phyloP scores from a whole-genome alignment of 1,140 invertebrate species.

The Oreohelix idahoensis region DNA sequence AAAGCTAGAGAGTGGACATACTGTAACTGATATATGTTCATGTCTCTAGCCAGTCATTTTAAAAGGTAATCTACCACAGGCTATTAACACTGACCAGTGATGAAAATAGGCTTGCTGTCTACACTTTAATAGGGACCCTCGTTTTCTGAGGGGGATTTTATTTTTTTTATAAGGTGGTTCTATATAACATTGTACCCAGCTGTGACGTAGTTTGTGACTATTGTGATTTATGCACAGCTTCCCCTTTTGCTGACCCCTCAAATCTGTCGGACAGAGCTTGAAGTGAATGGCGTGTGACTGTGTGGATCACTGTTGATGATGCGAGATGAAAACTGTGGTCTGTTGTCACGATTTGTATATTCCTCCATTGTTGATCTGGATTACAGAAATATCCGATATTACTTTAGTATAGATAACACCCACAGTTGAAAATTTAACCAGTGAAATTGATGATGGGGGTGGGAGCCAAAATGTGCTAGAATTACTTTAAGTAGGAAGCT shows the following conservation, averaged over 20 bases:
- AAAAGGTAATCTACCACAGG: not conserved
- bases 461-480: too few relatives aligned
- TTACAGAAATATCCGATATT: too few relatives aligned
- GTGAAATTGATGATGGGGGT: too few relatives aligned
- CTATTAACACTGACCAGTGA: not conserved
- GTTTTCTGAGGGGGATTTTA: not conserved
- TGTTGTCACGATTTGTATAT: too few relatives aligned
- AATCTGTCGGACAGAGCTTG: slow-evolving; percentile 40
- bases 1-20: not conserved
- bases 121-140: not conserved
- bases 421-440: too few relatives aligned
- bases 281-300: not conserved
- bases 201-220: slow-evolving; percentile 32
- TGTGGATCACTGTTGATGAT: not conserved
- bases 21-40: not conserved
- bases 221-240: slow-evolving; percentile 20
- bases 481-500: too few relatives aligned
- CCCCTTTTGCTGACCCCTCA: slow-evolving; percentile 35
- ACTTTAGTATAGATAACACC: too few relatives aligned
- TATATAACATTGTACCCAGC: slow-evolving; percentile 15
- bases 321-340: too few relatives aligned
- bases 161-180: not conserved
- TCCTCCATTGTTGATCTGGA: too few relatives aligned
- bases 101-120: not conserved
- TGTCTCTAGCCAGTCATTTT: not conserved